Conservation (phyloP, 2,113 vertebrate species). For the Rhineura floridana region DNA sequence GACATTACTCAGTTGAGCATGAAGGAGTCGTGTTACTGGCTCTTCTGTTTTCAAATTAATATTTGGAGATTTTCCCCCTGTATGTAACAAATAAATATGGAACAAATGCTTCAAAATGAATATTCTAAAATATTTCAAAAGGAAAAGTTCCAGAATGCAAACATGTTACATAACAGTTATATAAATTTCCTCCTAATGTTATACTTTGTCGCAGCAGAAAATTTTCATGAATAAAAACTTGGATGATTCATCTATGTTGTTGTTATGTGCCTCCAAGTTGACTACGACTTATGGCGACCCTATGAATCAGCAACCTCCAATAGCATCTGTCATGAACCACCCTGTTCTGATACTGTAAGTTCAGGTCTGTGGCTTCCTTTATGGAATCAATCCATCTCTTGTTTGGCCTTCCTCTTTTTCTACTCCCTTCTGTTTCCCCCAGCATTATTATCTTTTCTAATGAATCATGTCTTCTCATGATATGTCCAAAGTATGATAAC, state of each 20-base stretch:
- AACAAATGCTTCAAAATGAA: constrained; percentile 4
- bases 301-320: too few species aligned
- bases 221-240: neutral
- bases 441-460: too few species aligned
- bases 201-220: constrained; percentile 3
- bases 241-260: neutral
- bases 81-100: neutral
- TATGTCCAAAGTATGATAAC: too few species aligned
- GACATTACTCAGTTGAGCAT: neutral
- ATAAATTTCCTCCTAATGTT: constrained; percentile 7
- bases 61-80: neutral
- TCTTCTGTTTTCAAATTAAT: neutral
- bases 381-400: too few species aligned
- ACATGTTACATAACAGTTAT: constrained; percentile 14
- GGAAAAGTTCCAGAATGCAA: neutral
- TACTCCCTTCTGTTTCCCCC: too few species aligned
- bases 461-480: too few species aligned
- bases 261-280: too few species aligned
- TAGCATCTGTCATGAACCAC: too few species aligned
- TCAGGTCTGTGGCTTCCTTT: too few species aligned
- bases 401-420: too few species aligned
- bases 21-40: neutral
- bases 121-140: constrained; percentile 20
- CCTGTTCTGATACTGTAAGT: too few species aligned
- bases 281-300: too few species aligned